phyloP scores from a whole-genome alignment of 2,888 invertebrate genomes.

The Mesochorus sp. region DNA sequence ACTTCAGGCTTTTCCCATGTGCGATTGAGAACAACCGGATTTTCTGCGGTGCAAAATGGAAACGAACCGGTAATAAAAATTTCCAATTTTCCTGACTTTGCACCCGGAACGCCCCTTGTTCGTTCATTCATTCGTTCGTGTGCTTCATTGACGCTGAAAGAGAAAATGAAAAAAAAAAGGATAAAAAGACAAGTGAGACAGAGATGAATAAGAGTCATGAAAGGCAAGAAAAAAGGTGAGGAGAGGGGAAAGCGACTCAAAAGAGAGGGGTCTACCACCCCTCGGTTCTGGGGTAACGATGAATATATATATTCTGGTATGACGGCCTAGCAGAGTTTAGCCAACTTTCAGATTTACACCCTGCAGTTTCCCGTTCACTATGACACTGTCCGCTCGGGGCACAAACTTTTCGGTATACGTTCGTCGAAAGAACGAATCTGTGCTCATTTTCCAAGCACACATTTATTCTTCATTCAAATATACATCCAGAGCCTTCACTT shows the following conservation, averaged over 20 bases:
- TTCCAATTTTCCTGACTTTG: slow-evolving; percentile 68
- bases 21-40: slow-evolving; percentile 4
- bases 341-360: slow-evolving; percentile 79
- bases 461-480: neutral
- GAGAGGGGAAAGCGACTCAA: slow-evolving; percentile 14
- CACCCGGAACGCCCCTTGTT: slow-evolving; percentile 32
- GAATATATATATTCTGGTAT: neutral
- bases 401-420: neutral
- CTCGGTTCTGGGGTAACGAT: slow-evolving; percentile 2
- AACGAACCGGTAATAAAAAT: slow-evolving; percentile 71
- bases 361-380: slow-evolving; percentile 66
- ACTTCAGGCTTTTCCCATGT: neutral
- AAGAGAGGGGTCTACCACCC: slow-evolving; percentile 51
- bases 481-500: neutral
- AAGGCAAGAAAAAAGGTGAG: slow-evolving; percentile 21
- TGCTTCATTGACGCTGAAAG: neutral
- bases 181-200: neutral
- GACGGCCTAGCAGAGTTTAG: slow-evolving; percentile 71
- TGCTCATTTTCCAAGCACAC: neutral
- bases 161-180: neutral
- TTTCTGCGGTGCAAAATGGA: slow-evolving; percentile 68
- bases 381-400: neutral
- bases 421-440: neutral
- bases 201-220: slow-evolving; percentile 36
- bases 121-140: slow-evolving; percentile 19